Evolutionary conservation across 2,888 invertebrate species (phyloP).

Genomic region (Drosophila fungiperda): DNA sequence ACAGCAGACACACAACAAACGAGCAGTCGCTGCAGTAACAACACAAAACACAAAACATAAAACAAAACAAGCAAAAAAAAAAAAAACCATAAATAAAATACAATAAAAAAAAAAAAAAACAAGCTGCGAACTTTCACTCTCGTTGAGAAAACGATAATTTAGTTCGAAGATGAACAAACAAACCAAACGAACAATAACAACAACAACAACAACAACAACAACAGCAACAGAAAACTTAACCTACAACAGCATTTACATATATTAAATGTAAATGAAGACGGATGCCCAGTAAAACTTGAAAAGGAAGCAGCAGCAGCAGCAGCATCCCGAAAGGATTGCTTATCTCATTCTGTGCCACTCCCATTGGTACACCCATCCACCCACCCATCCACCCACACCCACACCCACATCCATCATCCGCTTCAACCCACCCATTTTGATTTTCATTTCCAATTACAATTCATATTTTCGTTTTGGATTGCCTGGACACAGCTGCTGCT

Average conservation of each 20-base stretch:
- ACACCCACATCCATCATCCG: background rate
- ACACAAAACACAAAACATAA: conserved; percentile 20
- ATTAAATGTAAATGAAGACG: conserved; percentile 23
- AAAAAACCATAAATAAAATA: conserved; percentile 11
- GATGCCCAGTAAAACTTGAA: conserved; percentile 2
- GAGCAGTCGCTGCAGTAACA: conserved; percentile 23
- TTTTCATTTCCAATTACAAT: conserved; percentile 15
- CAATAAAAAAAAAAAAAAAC: conserved; percentile 26
- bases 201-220: conserved; percentile 2
- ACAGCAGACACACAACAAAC: conserved; percentile 45
- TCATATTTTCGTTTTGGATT: conserved; percentile 18
- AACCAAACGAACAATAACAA: conserved; percentile 14
- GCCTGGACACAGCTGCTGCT: conserved; percentile 6
- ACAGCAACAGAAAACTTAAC: background rate
- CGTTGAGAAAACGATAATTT: conserved; percentile 49
- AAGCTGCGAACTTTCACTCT: conserved; percentile 67
- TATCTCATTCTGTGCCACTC: background rate
- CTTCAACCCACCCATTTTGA: background rate
- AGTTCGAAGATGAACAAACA: conserved; percentile 39
- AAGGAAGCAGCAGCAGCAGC: background rate
- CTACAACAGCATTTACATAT: conserved; percentile 7
- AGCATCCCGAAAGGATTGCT: conserved; percentile 5
- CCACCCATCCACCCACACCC: background rate
- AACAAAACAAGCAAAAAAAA: conserved; percentile 30
- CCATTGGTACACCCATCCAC: background rate